Base-by-base conservation (phyloP, 2,113 vertebrate species). In the Oncorhynchus tshawytscha region DNA sequence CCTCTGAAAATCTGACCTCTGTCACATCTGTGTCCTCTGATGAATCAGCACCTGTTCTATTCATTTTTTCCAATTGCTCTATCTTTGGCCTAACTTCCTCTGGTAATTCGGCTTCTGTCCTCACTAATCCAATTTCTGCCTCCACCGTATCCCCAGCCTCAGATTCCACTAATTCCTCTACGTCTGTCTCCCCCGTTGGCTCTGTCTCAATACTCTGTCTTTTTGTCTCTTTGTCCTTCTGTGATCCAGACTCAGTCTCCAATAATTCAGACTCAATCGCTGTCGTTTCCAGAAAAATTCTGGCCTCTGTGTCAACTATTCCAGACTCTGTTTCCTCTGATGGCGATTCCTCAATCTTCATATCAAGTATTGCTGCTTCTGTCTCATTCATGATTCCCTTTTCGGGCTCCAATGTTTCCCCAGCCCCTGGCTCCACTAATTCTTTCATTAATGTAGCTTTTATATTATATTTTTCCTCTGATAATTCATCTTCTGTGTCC, bases 291-390 rank as follows among this genome's bases (percentile, higher is more conserved):
- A 4, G 16, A 16, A 54, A 16, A 0, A 51, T 51, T 18, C 5
- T 18, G 3, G 13, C 51, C 16, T 54, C 51, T 18, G 4, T 54
- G 51, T 54, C 16, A 15, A 54, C 51, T 54, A 18, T 54, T 54
- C 51, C 51, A 16, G 51, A 18, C 51, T 54, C 13, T 54, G 51
- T 54, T 54, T 18, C 51, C 3, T 5, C 51, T 54, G 16, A 54
- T 54, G 51, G 13, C 16, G 16, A 54, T 54, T 16, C 16, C 15
- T 54, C 51, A 1, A 85, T 73, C 84, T 82, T 82, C 73, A 80
- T 82, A 49, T 89, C 84, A 11, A 83, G 81, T 70, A 79, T 81
- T 48, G 88, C 82, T n/a, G 85, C 81, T 45, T 82, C 82, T 18
- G 78, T 86, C 51, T 86, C 71, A 27, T 82, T 77, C n/a, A 65